Conservation (phyloP, 2,888 invertebrate species). For the Bembecia ichneumoniformis region DNA sequence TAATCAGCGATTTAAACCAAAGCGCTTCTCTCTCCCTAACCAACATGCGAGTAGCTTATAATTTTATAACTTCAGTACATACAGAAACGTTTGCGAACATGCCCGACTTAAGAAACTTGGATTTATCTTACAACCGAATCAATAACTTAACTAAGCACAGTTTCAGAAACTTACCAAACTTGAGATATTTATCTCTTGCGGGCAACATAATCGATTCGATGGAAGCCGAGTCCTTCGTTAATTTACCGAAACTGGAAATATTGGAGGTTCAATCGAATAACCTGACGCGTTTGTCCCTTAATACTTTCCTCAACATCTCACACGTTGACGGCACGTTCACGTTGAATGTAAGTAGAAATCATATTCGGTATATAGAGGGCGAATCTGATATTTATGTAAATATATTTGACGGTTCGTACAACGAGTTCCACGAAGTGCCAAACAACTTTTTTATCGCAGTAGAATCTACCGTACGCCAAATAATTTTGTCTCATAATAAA, state of each 20-base stretch:
- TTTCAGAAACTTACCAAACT: constrained; percentile 82
- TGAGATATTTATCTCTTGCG: constrained; percentile 86
- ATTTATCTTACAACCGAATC: constrained; percentile 85
- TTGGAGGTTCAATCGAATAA: constrained; percentile 87
- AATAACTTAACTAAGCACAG: constrained; percentile 78
- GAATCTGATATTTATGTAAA: constrained; percentile 74
- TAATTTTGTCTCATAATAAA: constrained; percentile 82
- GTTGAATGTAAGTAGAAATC: constrained; percentile 83
- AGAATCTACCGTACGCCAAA: constrained; percentile 75
- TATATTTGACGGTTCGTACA: constrained; percentile 80
- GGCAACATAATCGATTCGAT: constrained; percentile 84
- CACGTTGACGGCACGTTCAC: constrained; percentile 76
- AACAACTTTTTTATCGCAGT: constrained; percentile 76
- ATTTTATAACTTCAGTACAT: constrained; percentile 79
- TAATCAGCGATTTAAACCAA: constrained; percentile 78
- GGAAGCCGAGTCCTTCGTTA: constrained; percentile 80
- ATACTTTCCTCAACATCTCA: constrained; percentile 79
- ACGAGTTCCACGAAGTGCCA: constrained; percentile 77
- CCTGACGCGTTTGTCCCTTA: constrained; percentile 77
- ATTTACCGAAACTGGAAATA: constrained; percentile 81
- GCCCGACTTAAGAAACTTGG: constrained; percentile 81
- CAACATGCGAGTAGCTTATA: constrained; percentile 86
- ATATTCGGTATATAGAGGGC: constrained; percentile 60
- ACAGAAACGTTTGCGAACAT: constrained; percentile 80
- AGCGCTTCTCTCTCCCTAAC: constrained; percentile 80